Conservation (phyloP, 2,113 vertebrate genomes). For the Myotis davidii region DNA sequence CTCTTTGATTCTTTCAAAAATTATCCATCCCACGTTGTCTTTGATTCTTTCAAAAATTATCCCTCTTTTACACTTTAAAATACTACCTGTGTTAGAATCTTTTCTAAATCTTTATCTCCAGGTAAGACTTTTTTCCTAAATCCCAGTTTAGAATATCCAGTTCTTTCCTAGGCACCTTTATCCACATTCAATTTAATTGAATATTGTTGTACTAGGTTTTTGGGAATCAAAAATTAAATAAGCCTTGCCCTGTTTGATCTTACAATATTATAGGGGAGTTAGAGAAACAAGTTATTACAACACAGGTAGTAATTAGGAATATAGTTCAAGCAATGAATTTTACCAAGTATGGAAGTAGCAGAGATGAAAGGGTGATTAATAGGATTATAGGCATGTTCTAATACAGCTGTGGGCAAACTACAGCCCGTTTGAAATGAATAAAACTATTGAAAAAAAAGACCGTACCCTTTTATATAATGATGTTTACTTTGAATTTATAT, state of each 20-base stretch:
- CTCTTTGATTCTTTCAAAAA: conserved; percentile 40
- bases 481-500: too few relatives aligned
- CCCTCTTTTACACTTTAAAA: not conserved
- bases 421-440: too few relatives aligned
- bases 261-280: not conserved
- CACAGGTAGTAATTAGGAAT: conserved; percentile 14
- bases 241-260: not conserved
- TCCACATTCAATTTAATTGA: not conserved
- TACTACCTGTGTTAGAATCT: not conserved
- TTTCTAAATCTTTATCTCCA: not conserved
- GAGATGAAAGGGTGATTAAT: not conserved
- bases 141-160: not conserved
- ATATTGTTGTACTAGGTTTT: conserved; percentile 36
- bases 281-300: conserved; percentile 20
- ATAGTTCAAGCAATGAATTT: not conserved
- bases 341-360: not conserved
- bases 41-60: conserved; percentile 38
- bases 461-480: too few relatives aligned
- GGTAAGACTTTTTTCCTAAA: not conserved
- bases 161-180: not conserved
- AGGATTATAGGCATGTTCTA: not conserved
- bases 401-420: not conserved
- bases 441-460: too few relatives aligned
- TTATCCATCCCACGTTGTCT: not conserved
- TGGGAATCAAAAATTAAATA: conserved; percentile 1